Conservation (phyloP, 2,888 invertebrate species). For the Matsumyia berberina region DNA sequence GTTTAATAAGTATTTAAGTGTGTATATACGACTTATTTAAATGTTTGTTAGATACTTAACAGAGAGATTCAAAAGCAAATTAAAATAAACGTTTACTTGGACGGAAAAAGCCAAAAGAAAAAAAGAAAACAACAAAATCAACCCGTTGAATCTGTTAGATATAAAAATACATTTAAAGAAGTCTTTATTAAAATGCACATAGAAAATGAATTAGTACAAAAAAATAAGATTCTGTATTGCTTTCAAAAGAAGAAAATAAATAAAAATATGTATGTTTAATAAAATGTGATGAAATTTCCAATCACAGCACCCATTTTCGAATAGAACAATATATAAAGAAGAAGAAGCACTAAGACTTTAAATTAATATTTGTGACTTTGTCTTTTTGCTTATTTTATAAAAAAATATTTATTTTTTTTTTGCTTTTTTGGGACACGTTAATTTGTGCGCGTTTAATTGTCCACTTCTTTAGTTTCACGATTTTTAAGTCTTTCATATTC, state of each 20-base stretch:
- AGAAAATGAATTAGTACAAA: constrained; percentile 47
- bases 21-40: constrained; percentile 25
- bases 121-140: no score
- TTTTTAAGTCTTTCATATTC: constrained; percentile 11
- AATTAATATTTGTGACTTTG: constrained; percentile 40
- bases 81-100: constrained; percentile 52
- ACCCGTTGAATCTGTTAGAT: constrained; percentile 14
- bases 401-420: constrained; percentile 46
- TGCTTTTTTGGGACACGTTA: constrained; percentile 36
- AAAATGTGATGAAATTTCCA: constrained; percentile 72
- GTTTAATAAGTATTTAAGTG: constrained; percentile 45
- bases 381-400: constrained; percentile 55
- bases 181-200: constrained; percentile 55
- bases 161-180: constrained; percentile 44
- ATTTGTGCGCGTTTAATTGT: constrained; percentile 62
- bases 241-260: constrained; percentile 29
- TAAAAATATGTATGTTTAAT: constrained; percentile 46
- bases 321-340: constrained; percentile 37
- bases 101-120: constrained; percentile 69
- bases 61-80: constrained; percentile 63
- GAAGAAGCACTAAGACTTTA: constrained; percentile 49
- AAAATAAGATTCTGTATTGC: constrained; percentile 29
- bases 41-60: constrained; percentile 40
- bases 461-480: constrained; percentile 11
- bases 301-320: constrained; percentile 71